Base-by-base conservation (phyloP, 2,113 vertebrate species). In the Mohoua ochrocephala region DNA sequence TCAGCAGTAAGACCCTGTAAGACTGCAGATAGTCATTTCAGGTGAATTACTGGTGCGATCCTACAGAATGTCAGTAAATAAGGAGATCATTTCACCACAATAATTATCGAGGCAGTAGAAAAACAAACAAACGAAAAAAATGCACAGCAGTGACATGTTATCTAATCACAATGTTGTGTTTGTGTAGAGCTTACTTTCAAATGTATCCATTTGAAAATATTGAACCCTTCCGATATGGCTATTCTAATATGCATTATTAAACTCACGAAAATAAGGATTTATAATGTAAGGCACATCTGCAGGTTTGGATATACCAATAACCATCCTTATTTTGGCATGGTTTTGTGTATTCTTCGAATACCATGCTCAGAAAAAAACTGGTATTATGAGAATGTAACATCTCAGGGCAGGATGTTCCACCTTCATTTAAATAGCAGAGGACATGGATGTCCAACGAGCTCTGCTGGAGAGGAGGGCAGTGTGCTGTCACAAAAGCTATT, bases 61-160 rank as follows among this genome's bases (percentile, higher is more conserved):
- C 91, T 78, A 91, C 26, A 65, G 33, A 84, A 95, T 41, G 56
- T 39, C 57, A 91, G 84, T 68, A 94, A 96, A 89, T 79, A 84
- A 75, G 35, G 49, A 91, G 69, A 84, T 68, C 24, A 87, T n/a
- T 89, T 89, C 84, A 54, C 15, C 47, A 71, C 53, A 78, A 21
- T 79, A 85, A 95, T 71, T 75, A 92, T 1, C 0, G 0, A 87
- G 80, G 33, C 61, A 44, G 41, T n/a, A 82, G 53, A 82, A 87
- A 94, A 95, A 67, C 56, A 90, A 97, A 84, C 20, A 79, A 70
- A 47, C 5, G 0, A 78, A 64, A 31, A 84, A 91, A 87, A 69
- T 18, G 47, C 1, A 2, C 7, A 61, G 56, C 13, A 81, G 37
- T 54, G 50, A 74, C 31, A 50, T 35, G 50, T 70, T 81, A 68